Percentiles rank a stretch among this genome's conserved stretches.
Conservation (phyloP, 2,797 vertebrate species). For the Mycteria americana region DNA sequence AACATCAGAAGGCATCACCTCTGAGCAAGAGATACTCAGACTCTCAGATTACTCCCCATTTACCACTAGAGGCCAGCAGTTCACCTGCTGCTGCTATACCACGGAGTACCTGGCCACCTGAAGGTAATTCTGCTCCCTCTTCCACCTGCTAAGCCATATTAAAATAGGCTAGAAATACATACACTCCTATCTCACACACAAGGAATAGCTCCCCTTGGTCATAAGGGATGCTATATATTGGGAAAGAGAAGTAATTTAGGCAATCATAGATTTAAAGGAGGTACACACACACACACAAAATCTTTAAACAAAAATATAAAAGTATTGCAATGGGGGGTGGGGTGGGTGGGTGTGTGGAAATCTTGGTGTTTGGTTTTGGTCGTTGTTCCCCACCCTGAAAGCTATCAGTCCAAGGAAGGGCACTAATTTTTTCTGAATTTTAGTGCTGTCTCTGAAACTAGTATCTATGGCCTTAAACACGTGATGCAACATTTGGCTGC, state of each 20-base stretch:
- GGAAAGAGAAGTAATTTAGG: not conserved
- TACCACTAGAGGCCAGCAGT: constrained; percentile 52
- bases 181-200: not conserved
- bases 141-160: not conserved
- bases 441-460: not conserved
- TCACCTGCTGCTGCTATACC: not conserved
- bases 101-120: not conserved
- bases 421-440: not conserved
- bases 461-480: not conserved
- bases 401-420: not conserved
- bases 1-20: not conserved
- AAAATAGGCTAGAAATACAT: not conserved
- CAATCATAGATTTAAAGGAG: not conserved
- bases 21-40: not conserved
- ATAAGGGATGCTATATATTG: not conserved
- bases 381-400: not conserved
- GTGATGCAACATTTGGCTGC: not conserved
- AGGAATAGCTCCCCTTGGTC: not conserved
- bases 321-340: not conserved
- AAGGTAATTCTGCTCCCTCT: not conserved
- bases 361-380: not conserved
- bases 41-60: not conserved
- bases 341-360: not conserved
- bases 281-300: not conserved
- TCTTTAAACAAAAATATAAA: not conserved